Percentiles rank a stretch among this genome's conserved stretches.
Evolutionary conservation across 2,888 invertebrate genomes (phyloP).

Genomic region (Linnaemya tessellans): DNA sequence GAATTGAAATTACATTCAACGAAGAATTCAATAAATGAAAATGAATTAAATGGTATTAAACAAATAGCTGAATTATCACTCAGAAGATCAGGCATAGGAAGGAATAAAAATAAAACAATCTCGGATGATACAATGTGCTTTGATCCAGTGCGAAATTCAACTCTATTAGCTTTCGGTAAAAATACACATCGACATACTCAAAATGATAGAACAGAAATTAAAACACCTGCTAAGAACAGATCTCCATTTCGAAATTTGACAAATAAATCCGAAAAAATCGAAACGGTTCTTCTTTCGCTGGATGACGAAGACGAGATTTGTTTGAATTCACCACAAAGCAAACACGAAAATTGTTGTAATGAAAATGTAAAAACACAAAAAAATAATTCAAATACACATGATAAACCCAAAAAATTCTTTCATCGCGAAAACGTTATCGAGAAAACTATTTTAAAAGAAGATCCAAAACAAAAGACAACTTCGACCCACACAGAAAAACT

Average conservation of each 20-base stretch:
- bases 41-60: conserved; percentile 2
- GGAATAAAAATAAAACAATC: not conserved
- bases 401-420: conserved; percentile 67
- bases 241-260: conserved; percentile 51
- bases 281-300: conserved; percentile 60
- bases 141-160: conserved; percentile 54
- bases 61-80: conserved; percentile 28
- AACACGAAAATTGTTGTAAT: conserved; percentile 14
- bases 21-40: not conserved
- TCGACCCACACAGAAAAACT: not conserved
- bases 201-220: not conserved
- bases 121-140: conserved; percentile 16
- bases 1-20: not conserved
- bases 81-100: not conserved
- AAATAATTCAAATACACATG: not conserved
- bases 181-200: not conserved
- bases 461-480: not conserved
- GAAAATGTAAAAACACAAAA: not conserved
- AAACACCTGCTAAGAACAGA: not conserved
- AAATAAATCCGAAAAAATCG: conserved; percentile 69
- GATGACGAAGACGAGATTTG: conserved; percentile 40
- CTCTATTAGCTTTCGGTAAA: conserved; percentile 14
- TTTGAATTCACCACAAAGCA: not conserved
- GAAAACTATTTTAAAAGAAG: not conserved
- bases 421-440: conserved; percentile 35